A percentile compares a stretch with the other conserved stretches of the same genome.
These are phyloP conservation scores for Mesorhabditis spiculigera DNA, from an alignment of 2,888 invertebrate genomes.

Conservation along the genomic window DNA sequence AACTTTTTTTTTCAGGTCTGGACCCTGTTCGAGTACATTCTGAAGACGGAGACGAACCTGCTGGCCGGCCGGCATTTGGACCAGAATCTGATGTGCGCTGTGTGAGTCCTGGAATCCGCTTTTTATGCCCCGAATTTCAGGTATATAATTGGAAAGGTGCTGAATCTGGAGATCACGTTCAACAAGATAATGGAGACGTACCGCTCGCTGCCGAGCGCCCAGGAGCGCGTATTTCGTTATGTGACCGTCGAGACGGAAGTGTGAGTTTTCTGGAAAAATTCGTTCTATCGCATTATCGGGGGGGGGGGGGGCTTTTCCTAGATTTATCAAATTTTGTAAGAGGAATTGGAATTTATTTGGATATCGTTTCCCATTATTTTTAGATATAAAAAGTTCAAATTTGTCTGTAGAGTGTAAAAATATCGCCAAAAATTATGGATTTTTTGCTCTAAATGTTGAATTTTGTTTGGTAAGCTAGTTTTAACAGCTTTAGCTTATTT, in stretches of 20 bases:
- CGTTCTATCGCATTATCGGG: slow-evolving; percentile 13
- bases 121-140: slow-evolving; percentile 12
- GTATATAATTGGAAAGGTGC: slow-evolving; percentile 60
- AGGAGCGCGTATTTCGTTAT: slow-evolving; percentile 61
- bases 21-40: slow-evolving; percentile 89
- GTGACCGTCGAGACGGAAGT: slow-evolving; percentile 23
- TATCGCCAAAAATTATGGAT: too few relatives aligned
- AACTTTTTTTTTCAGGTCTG: slow-evolving; percentile 66
- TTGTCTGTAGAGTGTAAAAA: too few relatives aligned
- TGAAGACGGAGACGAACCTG: slow-evolving; percentile 78
- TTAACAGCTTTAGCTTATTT: too few relatives aligned
- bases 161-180: slow-evolving; percentile 70
- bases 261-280: slow-evolving; percentile 20
- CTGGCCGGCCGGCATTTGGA: slow-evolving; percentile 92
- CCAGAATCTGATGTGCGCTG: slow-evolving; percentile 94
- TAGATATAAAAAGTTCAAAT: too few relatives aligned
- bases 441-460: too few relatives aligned
- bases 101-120: slow-evolving; percentile 64
- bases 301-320: too few relatives aligned
- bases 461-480: too few relatives aligned
- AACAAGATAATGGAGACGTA: slow-evolving; percentile 76
- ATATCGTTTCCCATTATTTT: too few relatives aligned
- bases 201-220: slow-evolving; percentile 84
- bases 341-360: too few relatives aligned
- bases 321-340: too few relatives aligned